Evolutionary conservation across 2,113 vertebrate genomes (phyloP).

Genomic region (Beaufortia kweichowensis): DNA sequence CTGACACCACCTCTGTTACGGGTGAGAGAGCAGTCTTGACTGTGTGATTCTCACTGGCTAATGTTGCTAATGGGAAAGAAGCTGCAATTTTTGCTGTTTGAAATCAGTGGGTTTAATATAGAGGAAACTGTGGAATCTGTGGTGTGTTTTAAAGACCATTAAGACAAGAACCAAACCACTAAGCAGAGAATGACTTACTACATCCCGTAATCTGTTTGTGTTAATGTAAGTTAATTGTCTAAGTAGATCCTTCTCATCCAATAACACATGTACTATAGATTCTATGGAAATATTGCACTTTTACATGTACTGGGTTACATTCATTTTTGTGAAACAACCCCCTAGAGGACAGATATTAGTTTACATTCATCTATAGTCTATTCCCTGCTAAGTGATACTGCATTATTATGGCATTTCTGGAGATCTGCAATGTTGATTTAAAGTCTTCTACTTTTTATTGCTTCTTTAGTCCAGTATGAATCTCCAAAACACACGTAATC

Average conservation of each 20-base stretch:
- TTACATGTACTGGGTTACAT: not conserved
- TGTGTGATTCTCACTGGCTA: conserved; percentile 27
- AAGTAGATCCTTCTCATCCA: not conserved
- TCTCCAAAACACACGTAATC: not conserved
- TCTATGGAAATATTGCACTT: not conserved
- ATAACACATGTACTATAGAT: not conserved
- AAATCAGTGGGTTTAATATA: not conserved
- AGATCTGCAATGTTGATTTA: not conserved
- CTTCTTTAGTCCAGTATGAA: not conserved
- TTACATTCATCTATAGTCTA: not conserved
- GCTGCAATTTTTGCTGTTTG: conserved; percentile 8
- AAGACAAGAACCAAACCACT: not conserved
- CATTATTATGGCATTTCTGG: not conserved
- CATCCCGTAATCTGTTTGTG: not conserved
- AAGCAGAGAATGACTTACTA: not conserved
- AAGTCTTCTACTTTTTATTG: not conserved
- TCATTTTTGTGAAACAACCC: not conserved
- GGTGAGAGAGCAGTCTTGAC: conserved; percentile 21
- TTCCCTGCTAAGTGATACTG: conserved; percentile 17
- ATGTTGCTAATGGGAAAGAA: conserved; percentile 29
- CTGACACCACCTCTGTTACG: conserved; percentile 34
- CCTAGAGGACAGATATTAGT: conserved; percentile 6
- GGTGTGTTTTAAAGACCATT: not conserved
- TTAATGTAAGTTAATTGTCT: not conserved
- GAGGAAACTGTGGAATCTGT: conserved; percentile 27